Evolutionary conservation across 1,140 invertebrate genomes (phyloP), one percentile per base, ranked within the genome.

Genomic region (Formica selysi): DNA sequence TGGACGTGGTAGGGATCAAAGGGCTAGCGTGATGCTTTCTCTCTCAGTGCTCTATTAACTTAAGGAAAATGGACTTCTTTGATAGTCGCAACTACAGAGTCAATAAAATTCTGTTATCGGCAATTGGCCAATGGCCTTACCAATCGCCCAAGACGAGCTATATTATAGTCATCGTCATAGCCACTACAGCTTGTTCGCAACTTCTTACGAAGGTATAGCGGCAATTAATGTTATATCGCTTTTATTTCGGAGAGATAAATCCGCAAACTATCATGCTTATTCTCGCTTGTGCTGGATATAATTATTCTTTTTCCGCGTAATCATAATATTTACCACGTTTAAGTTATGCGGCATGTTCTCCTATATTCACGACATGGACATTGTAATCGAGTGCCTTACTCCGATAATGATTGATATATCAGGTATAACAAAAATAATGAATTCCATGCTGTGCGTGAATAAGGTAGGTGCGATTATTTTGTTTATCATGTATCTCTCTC

Each of bases 121-220:
- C 22, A 1, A 19, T 92, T 1, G 90, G 90, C 5, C 79, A 79
- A 0, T 92, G 92, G 92, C 91, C 92, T 13, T 80, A 89, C 78
- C 90, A 92, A 61, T 83, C 79, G 38, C 44, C 68, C 0, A 83
- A 4, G 36, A 73, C 38, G 22, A 73, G 36, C 13, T 54, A 73
- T 7, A 32, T 19, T 22, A 48, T 73, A 61, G 22, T 61, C 4
- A 32, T 61, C 16, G 22, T 83, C 38, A 61, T 83, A 44, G 68
- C 26, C 29, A 36, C 54, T 32, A 62, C 73, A 73, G 19, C 41
- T 61, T 73, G 54, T 29, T 57, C 54, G 67, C 79, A 83, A 83
- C 11, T 73, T 83, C 10, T 83, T n/a, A 19, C 68, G 0, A 83
- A 83, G 68, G 79, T 73, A 81, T 13, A n/a, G 3, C 3, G 11